These are phyloP conservation scores for Atopsyche davidsoni DNA, from an alignment of 1,140 invertebrate species.

Conservation along the genomic window DNA sequence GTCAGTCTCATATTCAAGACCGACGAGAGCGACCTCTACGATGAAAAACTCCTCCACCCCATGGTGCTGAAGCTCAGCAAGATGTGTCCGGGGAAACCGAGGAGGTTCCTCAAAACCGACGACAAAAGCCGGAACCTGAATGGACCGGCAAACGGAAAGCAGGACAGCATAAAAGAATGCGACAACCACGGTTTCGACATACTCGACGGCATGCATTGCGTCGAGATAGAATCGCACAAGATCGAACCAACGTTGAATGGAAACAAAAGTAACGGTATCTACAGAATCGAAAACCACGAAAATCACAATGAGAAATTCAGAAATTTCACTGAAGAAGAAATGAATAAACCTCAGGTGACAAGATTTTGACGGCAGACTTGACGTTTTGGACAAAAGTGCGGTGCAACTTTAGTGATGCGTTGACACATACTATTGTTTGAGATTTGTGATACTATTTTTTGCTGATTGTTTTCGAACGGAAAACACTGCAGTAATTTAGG, in stretches of 20 bases:
- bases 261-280: neutral
- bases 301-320: too few relatives aligned
- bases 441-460: too few relatives aligned
- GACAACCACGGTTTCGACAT: neutral
- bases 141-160: neutral
- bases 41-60: slow-evolving; percentile 62
- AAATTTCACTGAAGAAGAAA: too few relatives aligned
- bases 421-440: too few relatives aligned
- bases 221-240: neutral
- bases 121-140: neutral
- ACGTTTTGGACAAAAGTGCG: too few relatives aligned
- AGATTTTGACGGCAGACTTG: too few relatives aligned
- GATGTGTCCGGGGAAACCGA: slow-evolving; percentile 48
- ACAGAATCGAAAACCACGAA: neutral
- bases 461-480: too few relatives aligned
- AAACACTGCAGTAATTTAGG: too few relatives aligned
- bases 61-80: slow-evolving; percentile 53
- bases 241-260: neutral
- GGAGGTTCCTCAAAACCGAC: slow-evolving; percentile 25
- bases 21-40: slow-evolving; percentile 55
- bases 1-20: slow-evolving; percentile 59
- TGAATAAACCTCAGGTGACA: too few relatives aligned
- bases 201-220: neutral
- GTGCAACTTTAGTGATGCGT: too few relatives aligned
- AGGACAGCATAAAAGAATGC: neutral